phyloP scores from a whole-genome alignment of 2,888 invertebrate species.

The Phoronis australis region DNA sequence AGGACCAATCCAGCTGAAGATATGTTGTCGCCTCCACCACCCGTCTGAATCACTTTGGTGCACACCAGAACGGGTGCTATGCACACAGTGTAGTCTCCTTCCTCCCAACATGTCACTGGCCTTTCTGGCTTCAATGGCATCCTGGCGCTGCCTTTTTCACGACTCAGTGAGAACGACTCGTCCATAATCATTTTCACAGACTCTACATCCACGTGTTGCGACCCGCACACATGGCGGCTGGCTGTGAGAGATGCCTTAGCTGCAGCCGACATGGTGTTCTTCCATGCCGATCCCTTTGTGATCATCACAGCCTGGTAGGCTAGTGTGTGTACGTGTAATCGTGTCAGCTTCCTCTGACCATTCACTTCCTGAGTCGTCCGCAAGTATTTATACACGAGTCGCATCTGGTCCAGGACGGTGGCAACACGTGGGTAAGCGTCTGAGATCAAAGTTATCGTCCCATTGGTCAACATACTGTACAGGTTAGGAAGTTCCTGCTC shows the following conservation, averaged over 20 bases:
- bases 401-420: conserved; percentile 74
- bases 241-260: conserved; percentile 79
- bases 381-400: conserved; percentile 60
- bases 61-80: conserved; percentile 80
- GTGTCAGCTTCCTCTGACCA: conserved; percentile 62
- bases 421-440: conserved; percentile 77
- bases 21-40: conserved; percentile 82
- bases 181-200: conserved; percentile 68
- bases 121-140: conserved; percentile 65
- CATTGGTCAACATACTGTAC: conserved; percentile 65
- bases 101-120: conserved; percentile 79
- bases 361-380: conserved; percentile 21
- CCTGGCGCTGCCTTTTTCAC: conserved; percentile 55
- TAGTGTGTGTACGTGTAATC: conserved; percentile 78
- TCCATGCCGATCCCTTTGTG: conserved; percentile 65
- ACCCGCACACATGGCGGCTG: conserved; percentile 74
- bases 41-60: conserved; percentile 73
- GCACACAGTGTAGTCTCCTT: conserved; percentile 66
- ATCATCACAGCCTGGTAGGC: conserved; percentile 81
- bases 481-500: conserved; percentile 80
- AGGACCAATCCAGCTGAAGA: conserved; percentile 75
- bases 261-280: conserved; percentile 70
- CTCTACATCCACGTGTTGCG: conserved; percentile 57
- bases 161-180: conserved; percentile 74
- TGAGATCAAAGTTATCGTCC: conserved; percentile 68